Percentiles rank a stretch among this genome's conserved stretches.
These are phyloP conservation scores for Lepidurus apus DNA, from an alignment of 1,140 invertebrate genomes.

Conservation along the genomic window DNA sequence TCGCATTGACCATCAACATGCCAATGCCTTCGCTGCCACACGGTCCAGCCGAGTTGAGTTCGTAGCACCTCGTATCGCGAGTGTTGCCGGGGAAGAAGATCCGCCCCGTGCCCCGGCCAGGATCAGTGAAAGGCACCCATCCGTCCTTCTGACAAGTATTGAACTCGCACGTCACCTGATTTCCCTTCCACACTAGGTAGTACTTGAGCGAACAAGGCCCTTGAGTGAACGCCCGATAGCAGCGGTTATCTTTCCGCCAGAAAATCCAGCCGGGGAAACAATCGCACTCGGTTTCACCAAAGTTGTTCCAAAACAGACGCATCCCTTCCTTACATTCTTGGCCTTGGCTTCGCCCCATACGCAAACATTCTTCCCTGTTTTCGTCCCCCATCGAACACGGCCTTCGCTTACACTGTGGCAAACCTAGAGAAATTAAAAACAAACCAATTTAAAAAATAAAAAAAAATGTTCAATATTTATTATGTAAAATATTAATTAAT, in stretches of 20 bases:
- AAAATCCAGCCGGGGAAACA: not conserved
- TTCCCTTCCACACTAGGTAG: not conserved
- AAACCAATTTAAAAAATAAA: not conserved
- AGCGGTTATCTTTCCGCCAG: not conserved
- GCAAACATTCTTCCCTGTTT: slow-evolving; percentile 15
- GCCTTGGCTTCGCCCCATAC: not conserved
- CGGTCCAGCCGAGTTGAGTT: not conserved
- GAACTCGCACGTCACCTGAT: not conserved
- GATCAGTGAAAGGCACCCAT: not conserved
- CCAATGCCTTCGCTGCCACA: not conserved
- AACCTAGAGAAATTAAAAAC: not conserved
- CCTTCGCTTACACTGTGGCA: not conserved
- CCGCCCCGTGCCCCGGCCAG: not conserved
- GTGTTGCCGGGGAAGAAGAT: not conserved
- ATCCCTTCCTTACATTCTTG: not conserved
- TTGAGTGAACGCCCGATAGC: not conserved
- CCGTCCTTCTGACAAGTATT: slow-evolving; percentile 6
- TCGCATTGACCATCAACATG: not conserved
- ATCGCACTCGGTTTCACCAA: not conserved
- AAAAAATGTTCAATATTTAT: not conserved
- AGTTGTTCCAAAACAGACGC: not conserved
- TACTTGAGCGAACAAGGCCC: not conserved
- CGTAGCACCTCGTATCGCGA: not conserved
- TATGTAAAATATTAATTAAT: not conserved
- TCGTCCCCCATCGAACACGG: not conserved